Evolutionary conservation across 2,888 invertebrate species (phyloP), one percentile per base, ranked within the genome.

Genomic region (Chloromyia formosa): DNA sequence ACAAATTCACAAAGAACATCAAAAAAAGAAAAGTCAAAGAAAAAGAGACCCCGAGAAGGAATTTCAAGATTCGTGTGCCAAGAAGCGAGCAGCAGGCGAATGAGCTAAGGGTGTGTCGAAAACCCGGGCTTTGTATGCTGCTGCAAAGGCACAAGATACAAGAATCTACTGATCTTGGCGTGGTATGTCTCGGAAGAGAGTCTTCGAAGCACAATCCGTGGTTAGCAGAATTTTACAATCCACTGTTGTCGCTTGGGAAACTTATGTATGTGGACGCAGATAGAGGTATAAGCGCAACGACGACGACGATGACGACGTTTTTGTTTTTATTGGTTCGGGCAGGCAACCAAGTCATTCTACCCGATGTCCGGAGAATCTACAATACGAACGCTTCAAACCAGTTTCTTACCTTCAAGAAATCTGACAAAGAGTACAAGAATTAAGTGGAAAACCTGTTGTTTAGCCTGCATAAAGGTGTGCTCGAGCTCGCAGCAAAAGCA

Each of bases 401-500:
- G 71, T 71, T 71, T 71, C 56, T 66, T 71, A 56, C 71, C 71
- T 71, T 71, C 18, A 71, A 58, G 71, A 71, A 71, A 71, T 71
- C 71, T 71, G 71, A 40, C 14, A 40, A 58, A 71, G 56, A 71
- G 58, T 54, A 40, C 58, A 71, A 54, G n/a, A 71, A 35, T 35
- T 12, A 40, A 49, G 56, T 40, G 58, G 35, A 58, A 71, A 71
- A 71, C 71, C 71, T 71, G 71, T 58, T 71, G 58, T 18, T 66
- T 20, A 7, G 71, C 40, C 71, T 56, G 71, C 35, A 71, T 40
- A 42, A 35, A 22, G 27, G 27, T 35, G 14, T 42, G 35, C 40
- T 23, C 23, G 12, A 16, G 60, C 27, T n/a, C 49, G 40, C 49
- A 66, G 10, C 66, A 45, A 66, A 12, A 35, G 42, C 49, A 45